phyloP scores from a whole-genome alignment of 2,888 invertebrate species.

The Aethes cnicana region DNA sequence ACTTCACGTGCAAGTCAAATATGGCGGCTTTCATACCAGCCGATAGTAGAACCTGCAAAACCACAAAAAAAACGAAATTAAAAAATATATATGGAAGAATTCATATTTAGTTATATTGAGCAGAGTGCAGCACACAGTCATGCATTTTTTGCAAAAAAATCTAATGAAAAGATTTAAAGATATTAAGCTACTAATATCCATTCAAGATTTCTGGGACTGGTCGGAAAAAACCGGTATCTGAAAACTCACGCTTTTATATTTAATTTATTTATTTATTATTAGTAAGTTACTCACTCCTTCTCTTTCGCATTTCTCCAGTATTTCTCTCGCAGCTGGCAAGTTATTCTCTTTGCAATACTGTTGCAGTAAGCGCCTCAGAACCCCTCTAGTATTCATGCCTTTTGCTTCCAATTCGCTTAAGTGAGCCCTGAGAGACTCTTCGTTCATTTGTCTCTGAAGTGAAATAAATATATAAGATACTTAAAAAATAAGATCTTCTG shows the following conservation, averaged over 20 bases:
- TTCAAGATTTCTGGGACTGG: too few relatives aligned
- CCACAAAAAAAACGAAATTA: too few relatives aligned
- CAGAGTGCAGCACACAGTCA: too few relatives aligned
- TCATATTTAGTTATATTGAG: too few relatives aligned
- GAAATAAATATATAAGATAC: not conserved
- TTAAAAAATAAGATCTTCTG: not conserved
- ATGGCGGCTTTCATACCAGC: slow-evolving; percentile 86
- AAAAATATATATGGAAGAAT: too few relatives aligned
- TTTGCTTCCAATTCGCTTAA: slow-evolving; percentile 85
- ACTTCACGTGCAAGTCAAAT: slow-evolving; percentile 83
- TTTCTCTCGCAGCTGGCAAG: slow-evolving; percentile 76
- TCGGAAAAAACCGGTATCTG: too few relatives aligned
- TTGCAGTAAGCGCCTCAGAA: slow-evolving; percentile 84
- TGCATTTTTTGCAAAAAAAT: too few relatives aligned
- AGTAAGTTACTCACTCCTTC: slow-evolving; percentile 62
- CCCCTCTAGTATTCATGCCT: slow-evolving; percentile 85
- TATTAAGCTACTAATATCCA: too few relatives aligned
- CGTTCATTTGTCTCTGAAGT: slow-evolving; percentile 82
- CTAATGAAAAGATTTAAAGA: too few relatives aligned
- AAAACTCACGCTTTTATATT: too few relatives aligned
- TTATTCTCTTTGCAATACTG: slow-evolving; percentile 81
- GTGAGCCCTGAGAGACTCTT: slow-evolving; percentile 84
- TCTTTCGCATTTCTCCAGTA: slow-evolving; percentile 77
- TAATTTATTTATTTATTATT: too few relatives aligned
- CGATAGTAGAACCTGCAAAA: slow-evolving; percentile 74